Percentiles rank a stretch among this genome's conserved stretches.
phyloP scores from a whole-genome alignment of 2,888 invertebrate species.

The Periphyllus acericola region DNA sequence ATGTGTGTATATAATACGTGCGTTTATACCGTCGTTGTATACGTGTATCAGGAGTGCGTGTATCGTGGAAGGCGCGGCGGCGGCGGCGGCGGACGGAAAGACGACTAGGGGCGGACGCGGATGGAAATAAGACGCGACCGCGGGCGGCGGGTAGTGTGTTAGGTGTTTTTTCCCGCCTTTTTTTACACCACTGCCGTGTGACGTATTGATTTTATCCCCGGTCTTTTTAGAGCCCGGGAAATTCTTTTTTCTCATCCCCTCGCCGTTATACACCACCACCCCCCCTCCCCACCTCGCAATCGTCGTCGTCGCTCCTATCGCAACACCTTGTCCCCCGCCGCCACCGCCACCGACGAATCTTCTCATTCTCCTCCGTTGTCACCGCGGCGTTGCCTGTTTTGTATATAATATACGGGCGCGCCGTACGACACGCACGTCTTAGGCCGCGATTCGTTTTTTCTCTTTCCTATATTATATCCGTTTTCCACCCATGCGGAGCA shows the following conservation, averaged over 20 bases:
- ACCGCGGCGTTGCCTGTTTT: constrained; percentile 56
- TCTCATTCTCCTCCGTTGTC: background rate
- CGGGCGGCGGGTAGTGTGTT: constrained; percentile 6
- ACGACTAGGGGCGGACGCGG: background rate
- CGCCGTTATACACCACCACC: background rate
- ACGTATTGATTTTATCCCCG: constrained; percentile 60
- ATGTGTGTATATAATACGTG: too few relatives aligned
- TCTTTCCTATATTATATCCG: too few relatives aligned
- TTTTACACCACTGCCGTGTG: constrained; percentile 44
- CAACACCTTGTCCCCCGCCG: constrained; percentile 38
- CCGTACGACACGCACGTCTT: background rate
- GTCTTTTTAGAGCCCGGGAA: constrained; percentile 65
- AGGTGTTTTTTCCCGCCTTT: constrained; percentile 49
- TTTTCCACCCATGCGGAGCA: background rate
- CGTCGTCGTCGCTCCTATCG: constrained; percentile 20
- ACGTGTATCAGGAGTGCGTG: too few relatives aligned
- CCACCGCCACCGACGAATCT: background rate
- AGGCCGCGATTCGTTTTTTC: constrained; percentile 8
- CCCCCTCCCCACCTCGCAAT: background rate
- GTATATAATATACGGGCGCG: constrained; percentile 18
- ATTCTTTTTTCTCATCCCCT: constrained; percentile 63
- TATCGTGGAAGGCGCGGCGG: too few relatives aligned
- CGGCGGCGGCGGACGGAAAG: background rate
- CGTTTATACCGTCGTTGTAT: too few relatives aligned
- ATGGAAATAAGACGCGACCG: background rate